Conservation (phyloP, 1,140 invertebrate species). For the Meteorus sp. region DNA sequence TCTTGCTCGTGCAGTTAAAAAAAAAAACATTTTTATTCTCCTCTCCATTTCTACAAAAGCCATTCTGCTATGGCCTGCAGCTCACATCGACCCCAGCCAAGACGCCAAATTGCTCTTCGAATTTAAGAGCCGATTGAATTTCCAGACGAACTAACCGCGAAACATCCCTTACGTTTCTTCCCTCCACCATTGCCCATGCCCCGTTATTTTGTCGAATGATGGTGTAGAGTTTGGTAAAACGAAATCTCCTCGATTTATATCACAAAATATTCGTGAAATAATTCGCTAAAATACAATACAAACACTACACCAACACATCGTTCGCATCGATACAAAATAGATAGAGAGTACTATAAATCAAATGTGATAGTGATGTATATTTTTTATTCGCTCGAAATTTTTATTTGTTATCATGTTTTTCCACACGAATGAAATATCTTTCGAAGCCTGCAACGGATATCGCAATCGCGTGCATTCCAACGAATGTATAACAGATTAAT, state of each 20-base stretch:
- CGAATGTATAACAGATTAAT: background rate
- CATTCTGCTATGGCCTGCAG: too few species aligned
- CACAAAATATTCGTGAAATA: too few species aligned
- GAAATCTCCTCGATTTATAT: too few species aligned
- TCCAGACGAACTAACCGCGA: conserved; percentile 29
- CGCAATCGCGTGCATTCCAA: background rate
- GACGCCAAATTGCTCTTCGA: conserved; percentile 14
- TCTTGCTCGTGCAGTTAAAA: too few species aligned
- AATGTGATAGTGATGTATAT: background rate
- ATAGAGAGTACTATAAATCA: background rate
- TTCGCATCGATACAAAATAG: too few species aligned
- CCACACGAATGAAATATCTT: background rate
- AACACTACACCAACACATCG: too few species aligned
- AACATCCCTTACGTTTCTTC: conserved; percentile 27
- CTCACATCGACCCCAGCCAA: background rate
- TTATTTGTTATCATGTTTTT: conserved; percentile 4
- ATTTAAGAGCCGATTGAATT: conserved; percentile 37
- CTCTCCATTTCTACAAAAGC: background rate
- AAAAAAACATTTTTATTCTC: background rate
- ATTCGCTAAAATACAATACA: too few species aligned
- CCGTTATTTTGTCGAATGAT: too few species aligned
- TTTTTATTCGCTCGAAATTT: background rate
- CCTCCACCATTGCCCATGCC: too few species aligned
- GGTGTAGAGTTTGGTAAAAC: too few species aligned
- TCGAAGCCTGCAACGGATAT: background rate